Conservation (phyloP, 2,113 vertebrate species). For the Fulmarus glacialis region DNA sequence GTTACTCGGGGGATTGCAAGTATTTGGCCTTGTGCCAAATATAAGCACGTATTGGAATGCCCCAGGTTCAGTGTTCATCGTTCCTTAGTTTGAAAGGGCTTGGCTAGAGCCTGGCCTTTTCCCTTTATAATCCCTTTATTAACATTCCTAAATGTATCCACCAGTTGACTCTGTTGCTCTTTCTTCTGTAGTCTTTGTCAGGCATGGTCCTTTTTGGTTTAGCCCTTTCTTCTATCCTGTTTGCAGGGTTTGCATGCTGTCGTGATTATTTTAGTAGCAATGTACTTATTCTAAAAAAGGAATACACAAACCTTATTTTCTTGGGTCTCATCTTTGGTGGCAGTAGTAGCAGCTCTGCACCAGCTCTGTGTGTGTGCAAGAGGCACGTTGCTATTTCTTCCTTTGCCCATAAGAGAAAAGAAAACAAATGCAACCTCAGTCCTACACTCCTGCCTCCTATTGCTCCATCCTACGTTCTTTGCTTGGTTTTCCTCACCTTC, state of each 20-base stretch:
- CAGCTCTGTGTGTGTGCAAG: neutral
- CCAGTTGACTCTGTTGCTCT: neutral
- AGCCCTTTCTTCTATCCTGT: neutral
- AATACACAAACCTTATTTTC: neutral
- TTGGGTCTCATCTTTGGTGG: neutral
- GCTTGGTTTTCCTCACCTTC: neutral
- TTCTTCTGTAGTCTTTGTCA: neutral
- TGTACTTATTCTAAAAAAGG: neutral
- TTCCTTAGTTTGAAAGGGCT: neutral
- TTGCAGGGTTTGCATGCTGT: neutral
- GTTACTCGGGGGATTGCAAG: neutral
- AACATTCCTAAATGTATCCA: rapidly evolving
- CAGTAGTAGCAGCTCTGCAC: neutral
- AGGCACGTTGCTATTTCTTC: neutral
- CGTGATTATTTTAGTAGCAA: neutral
- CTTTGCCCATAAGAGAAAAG: neutral
- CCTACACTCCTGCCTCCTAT: neutral
- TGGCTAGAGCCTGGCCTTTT: neutral
- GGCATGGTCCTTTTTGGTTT: neutral
- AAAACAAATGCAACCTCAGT: neutral
- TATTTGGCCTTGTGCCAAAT: neutral
- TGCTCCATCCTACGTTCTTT: neutral
- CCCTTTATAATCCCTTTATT: neutral
- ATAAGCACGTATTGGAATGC: neutral
- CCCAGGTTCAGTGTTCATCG: neutral